These are phyloP conservation scores for Parapsyche elsis DNA, from an alignment of 1,140 invertebrate genomes.

Conservation along the genomic window DNA sequence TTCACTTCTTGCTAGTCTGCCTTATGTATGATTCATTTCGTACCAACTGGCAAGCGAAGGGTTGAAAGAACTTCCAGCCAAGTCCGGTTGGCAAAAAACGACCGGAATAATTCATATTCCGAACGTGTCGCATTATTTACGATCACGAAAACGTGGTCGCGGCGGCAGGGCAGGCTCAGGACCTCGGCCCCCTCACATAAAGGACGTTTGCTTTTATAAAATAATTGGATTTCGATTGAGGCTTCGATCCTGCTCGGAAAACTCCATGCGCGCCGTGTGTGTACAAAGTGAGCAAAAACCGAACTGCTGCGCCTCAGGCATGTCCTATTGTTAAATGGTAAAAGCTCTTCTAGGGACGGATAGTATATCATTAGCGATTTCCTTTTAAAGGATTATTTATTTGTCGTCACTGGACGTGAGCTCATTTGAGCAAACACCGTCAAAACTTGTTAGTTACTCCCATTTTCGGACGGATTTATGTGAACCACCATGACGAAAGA, in stretches of 20 bases:
- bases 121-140: constrained; percentile 61
- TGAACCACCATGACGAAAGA: not conserved
- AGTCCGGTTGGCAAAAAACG: constrained; percentile 51
- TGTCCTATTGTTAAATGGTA: constrained; percentile 42
- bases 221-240: constrained; percentile 67
- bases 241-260: constrained; percentile 56
- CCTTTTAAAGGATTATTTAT: constrained; percentile 63
- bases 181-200: constrained; percentile 29
- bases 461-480: constrained; percentile 34
- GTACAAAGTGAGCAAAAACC: constrained; percentile 36
- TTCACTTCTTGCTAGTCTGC: constrained; percentile 45
- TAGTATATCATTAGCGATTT: constrained; percentile 63
- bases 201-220: constrained; percentile 62
- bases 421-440: constrained; percentile 48
- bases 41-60: constrained; percentile 43
- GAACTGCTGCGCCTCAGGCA: not conserved
- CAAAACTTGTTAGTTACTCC: constrained; percentile 51
- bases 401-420: constrained; percentile 61
- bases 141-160: constrained; percentile 61
- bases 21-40: constrained; percentile 68
- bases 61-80: constrained; percentile 47
- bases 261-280: constrained; percentile 41
- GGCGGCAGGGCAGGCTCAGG: constrained; percentile 1
- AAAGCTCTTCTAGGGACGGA: constrained; percentile 39
- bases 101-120: constrained; percentile 68